A percentile compares a stretch with the other conserved stretches of the same genome.
These are phyloP conservation scores for Dromiciops gliroides DNA, from an alignment of 2,113 vertebrate species.

Conservation along the genomic window DNA sequence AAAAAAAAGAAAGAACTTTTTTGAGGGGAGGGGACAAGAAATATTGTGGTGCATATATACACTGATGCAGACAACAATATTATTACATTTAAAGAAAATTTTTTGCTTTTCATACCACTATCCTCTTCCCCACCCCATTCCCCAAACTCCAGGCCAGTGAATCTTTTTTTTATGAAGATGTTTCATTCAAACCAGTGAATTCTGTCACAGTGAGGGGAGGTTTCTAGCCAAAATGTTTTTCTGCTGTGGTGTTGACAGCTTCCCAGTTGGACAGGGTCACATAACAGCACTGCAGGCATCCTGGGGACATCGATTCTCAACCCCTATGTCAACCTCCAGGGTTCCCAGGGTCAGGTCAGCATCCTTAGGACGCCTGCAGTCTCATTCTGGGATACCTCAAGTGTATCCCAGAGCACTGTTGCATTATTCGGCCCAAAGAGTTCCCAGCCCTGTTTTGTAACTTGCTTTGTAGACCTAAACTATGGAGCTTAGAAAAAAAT, in stretches of 20 bases:
- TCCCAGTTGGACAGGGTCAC: constrained; percentile 73
- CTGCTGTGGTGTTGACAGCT: constrained; percentile 70
- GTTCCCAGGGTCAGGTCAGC: constrained; percentile 79
- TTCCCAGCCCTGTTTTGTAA: constrained; percentile 71
- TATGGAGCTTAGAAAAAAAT: constrained; percentile 45
- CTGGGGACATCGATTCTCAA: constrained; percentile 69
- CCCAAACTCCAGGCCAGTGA: not conserved
- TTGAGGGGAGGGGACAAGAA: not conserved
- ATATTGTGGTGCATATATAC: constrained; percentile 28
- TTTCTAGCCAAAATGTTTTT: constrained; percentile 73
- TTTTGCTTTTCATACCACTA: not conserved
- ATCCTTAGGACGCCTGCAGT: constrained; percentile 68
- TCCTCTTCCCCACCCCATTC: not conserved
- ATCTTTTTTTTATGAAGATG: constrained; percentile 61
- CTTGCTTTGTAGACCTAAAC: constrained; percentile 60
- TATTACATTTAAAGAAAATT: constrained; percentile 43
- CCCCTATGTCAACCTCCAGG: constrained; percentile 71
- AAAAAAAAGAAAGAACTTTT: constrained; percentile 56
- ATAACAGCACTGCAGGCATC: constrained; percentile 73
- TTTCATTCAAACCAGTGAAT: constrained; percentile 35
- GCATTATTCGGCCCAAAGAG: constrained; percentile 59
- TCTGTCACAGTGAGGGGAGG: constrained; percentile 64
- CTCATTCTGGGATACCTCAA: constrained; percentile 69
- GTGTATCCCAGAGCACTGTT: constrained; percentile 57
- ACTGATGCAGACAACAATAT: not conserved